These are phyloP conservation scores for Puntigrus tetrazona DNA, from an alignment of 2,113 vertebrate species.

Conservation along the genomic window DNA sequence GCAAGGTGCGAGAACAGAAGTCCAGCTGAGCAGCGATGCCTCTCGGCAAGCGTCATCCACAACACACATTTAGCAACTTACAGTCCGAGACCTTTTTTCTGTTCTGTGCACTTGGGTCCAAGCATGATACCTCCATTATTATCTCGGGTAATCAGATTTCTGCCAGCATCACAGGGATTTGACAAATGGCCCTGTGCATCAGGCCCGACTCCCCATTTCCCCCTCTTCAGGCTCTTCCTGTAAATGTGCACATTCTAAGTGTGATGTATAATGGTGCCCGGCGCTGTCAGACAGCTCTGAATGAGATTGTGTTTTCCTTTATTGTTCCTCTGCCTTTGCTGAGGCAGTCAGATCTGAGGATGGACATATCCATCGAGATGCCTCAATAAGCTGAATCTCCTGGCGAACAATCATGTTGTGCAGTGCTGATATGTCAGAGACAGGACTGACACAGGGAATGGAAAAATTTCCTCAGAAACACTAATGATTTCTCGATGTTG, in stretches of 20 bases:
- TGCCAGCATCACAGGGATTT: slow-evolving; percentile 50
- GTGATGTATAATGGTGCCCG: slow-evolving; percentile 53
- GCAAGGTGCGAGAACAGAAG: slow-evolving; percentile 4
- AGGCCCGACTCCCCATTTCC: slow-evolving; percentile 54
- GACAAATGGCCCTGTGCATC: slow-evolving; percentile 56
- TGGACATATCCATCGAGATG: slow-evolving; percentile 27
- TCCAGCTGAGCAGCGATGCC: not conserved
- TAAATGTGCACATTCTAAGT: slow-evolving; percentile 54
- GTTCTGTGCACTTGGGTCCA: slow-evolving; percentile 21
- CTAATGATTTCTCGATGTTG: not conserved
- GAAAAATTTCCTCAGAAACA: not conserved
- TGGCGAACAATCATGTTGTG: slow-evolving; percentile 28
- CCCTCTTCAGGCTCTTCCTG: slow-evolving; percentile 47
- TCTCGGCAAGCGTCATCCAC: not conserved
- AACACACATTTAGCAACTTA: slow-evolving; percentile 21
- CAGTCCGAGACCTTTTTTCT: slow-evolving; percentile 20
- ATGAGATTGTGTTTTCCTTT: slow-evolving; percentile 50
- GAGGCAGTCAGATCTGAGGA: slow-evolving; percentile 23
- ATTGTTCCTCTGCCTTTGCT: slow-evolving; percentile 35
- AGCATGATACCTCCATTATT: slow-evolving; percentile 53
- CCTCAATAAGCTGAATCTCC: slow-evolving; percentile 26
- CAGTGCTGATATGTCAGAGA: slow-evolving; percentile 6
- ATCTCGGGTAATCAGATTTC: slow-evolving; percentile 55
- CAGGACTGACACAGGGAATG: not conserved
- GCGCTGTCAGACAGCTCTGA: slow-evolving; percentile 31